A percentile compares a stretch with the other conserved stretches of the same genome.
Evolutionary conservation across 2,888 invertebrate genomes (phyloP).

Genomic region (Microctonus hyperodae): DNA sequence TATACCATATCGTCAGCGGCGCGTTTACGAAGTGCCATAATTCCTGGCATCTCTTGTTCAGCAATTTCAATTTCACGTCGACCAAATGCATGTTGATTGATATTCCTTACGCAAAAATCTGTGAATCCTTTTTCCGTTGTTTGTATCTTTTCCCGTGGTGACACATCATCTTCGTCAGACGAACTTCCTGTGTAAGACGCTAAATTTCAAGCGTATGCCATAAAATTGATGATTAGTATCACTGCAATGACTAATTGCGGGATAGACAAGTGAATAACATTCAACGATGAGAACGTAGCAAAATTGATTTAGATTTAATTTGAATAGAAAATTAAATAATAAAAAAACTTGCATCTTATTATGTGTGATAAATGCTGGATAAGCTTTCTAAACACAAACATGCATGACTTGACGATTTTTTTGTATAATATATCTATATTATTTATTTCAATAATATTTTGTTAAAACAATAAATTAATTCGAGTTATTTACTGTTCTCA

Average conservation of each 20-base stretch:
- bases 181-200: conserved; percentile 79
- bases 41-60: conserved; percentile 99
- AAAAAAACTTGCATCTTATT: background rate
- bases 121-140: conserved; percentile 83
- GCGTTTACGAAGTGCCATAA: conserved; percentile 91
- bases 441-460: background rate
- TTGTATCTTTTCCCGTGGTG: conserved; percentile 92
- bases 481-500: conserved; percentile 42
- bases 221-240: conserved; percentile 50
- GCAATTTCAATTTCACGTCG: conserved; percentile 97
- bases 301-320: background rate
- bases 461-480: background rate
- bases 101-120: conserved; percentile 94
- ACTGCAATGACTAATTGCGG: conserved; percentile 36
- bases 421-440: background rate
- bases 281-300: background rate
- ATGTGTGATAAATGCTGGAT: background rate
- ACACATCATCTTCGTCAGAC: conserved; percentile 92
- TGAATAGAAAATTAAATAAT: background rate
- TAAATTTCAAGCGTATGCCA: conserved; percentile 43
- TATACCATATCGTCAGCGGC: conserved; percentile 86
- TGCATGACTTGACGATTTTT: background rate
- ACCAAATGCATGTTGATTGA: conserved; percentile 92
- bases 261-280: conserved; percentile 28
- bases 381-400: conserved; percentile 9